Evolutionary conservation across 2,113 vertebrate species (phyloP).

Genomic region (Gyps fulvus): DNA sequence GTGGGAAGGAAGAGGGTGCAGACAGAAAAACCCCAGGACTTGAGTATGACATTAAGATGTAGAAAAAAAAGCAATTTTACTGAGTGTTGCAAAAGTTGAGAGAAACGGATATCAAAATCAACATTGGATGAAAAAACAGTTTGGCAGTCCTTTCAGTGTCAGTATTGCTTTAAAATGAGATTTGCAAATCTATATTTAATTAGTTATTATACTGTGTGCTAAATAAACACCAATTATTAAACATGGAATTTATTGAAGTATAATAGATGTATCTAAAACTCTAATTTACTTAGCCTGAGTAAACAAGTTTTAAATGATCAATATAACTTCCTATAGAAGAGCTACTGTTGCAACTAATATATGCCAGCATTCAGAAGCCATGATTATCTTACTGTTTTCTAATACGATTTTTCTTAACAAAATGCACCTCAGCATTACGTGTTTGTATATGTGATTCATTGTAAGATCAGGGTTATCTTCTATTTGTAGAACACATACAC

Average conservation of each 20-base stretch:
- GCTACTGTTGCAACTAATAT: neutral
- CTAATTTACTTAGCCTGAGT: neutral
- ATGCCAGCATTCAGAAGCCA: neutral
- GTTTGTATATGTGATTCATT: neutral
- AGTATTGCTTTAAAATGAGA: conserved; percentile 25
- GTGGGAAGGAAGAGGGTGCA: neutral
- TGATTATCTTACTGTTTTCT: neutral
- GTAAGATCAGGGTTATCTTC: neutral
- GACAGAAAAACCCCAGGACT: neutral
- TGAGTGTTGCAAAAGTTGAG: neutral
- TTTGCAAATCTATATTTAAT: conserved; percentile 28
- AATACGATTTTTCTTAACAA: neutral
- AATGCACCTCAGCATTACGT: neutral
- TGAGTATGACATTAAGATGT: neutral
- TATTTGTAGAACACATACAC: neutral
- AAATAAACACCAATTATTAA: conserved; percentile 34
- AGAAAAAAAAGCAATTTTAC: neutral
- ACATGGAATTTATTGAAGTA: conserved; percentile 6
- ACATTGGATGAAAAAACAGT: neutral
- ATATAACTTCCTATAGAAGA: neutral
- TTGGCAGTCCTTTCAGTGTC: neutral
- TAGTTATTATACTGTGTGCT: neutral
- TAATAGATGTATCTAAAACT: neutral
- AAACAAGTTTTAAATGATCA: neutral
- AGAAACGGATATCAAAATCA: neutral